phyloP scores from a whole-genome alignment of 2,888 invertebrate genomes.

The Heteromurus nitidus region DNA sequence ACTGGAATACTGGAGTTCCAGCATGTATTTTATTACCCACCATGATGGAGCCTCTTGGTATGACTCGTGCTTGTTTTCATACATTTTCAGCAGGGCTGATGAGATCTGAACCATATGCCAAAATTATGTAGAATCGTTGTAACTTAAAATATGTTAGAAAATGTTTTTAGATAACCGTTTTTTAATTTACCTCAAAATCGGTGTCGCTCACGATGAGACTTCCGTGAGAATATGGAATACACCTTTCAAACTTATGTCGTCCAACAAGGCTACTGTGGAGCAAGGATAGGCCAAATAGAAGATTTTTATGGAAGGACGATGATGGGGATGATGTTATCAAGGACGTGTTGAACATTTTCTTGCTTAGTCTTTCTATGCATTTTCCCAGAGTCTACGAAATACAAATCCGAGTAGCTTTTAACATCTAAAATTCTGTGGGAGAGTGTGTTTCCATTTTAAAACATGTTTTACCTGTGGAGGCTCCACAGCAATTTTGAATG shows the following conservation, averaged over 20 bases:
- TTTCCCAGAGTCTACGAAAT: neutral
- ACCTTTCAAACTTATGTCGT: neutral
- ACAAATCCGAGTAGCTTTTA: neutral
- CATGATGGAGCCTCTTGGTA: slow-evolving; percentile 13
- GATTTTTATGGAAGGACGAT: neutral
- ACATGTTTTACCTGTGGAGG: neutral
- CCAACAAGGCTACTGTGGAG: slow-evolving; percentile 7
- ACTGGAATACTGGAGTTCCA: slow-evolving; percentile 36
- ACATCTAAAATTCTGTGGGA: neutral
- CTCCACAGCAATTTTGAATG: slow-evolving; percentile 34
- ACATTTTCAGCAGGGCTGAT: too few species aligned
- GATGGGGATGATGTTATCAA: neutral
- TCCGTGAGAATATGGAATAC: too few species aligned
- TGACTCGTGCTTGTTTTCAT: too few species aligned
- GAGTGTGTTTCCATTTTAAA: neutral
- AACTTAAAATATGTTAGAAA: neutral
- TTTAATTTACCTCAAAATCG: slow-evolving; percentile 22
- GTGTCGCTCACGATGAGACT: slow-evolving; percentile 11
- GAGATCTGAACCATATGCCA: too few species aligned
- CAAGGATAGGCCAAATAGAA: slow-evolving; percentile 9
- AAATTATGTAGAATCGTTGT: neutral
- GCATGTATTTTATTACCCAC: slow-evolving; percentile 43
- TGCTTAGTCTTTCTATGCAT: neutral
- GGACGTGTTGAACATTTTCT: neutral
- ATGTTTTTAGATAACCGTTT: neutral